Evolutionary conservation across 1,140 invertebrate species (phyloP).

Genomic region (Amyelois transitella): DNA sequence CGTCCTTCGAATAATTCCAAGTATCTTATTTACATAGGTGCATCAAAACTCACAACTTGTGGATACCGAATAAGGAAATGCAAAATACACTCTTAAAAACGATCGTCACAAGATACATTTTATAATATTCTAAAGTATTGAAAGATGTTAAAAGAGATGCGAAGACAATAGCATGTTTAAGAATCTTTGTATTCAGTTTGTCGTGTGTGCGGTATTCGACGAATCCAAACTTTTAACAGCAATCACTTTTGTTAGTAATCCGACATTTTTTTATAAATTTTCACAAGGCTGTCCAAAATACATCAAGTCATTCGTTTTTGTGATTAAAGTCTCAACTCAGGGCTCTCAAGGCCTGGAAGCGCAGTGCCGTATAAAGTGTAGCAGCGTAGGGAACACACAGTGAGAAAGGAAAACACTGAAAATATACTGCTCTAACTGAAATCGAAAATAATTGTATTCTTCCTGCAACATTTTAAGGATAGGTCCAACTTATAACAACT

Average conservation of each 20-base stretch:
- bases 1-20: conserved; percentile 25
- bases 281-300: too few species aligned
- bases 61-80: background rate
- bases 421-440: too few species aligned
- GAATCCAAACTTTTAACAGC: background rate
- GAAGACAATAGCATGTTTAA: background rate
- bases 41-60: conserved; percentile 10
- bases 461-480: too few species aligned
- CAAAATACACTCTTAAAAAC: background rate
- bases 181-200: background rate
- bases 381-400: too few species aligned
- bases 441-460: too few species aligned
- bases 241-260: background rate
- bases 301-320: too few species aligned
- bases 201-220: background rate
- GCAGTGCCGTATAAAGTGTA: too few species aligned
- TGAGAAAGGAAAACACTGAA: too few species aligned
- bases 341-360: too few species aligned
- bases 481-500: too few species aligned
- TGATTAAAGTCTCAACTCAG: too few species aligned
- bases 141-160: background rate
- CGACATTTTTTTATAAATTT: background rate
- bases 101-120: background rate
- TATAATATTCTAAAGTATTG: background rate
- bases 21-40: conserved; percentile 40